phyloP scores from a whole-genome alignment of 2,113 vertebrate genomes.

The Microcebus tavaratra region DNA sequence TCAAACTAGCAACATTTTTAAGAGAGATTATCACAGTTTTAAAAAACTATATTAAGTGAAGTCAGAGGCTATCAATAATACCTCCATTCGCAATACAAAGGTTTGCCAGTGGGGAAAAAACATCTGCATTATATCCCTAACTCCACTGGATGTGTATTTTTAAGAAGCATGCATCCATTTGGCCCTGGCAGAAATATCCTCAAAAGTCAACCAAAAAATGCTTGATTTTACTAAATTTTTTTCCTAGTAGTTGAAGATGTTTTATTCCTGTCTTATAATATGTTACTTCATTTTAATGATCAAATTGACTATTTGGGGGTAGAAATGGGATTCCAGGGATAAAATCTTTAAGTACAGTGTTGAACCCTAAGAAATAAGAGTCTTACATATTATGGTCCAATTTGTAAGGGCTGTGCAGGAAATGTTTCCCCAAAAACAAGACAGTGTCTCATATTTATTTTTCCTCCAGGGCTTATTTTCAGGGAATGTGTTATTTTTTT shows the following conservation, averaged over 20 bases:
- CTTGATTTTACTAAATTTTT: neutral
- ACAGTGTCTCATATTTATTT: too few species aligned
- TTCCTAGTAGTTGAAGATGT: neutral
- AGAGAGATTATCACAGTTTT: neutral
- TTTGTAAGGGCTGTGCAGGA: neutral
- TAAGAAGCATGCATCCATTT: neutral
- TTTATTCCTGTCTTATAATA: neutral
- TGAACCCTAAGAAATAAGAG: neutral
- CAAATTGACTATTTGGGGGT: neutral
- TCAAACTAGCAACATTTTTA: neutral
- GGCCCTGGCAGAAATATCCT: neutral
- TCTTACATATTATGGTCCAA: neutral
- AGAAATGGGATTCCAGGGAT: neutral
- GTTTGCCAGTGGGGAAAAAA: neutral
- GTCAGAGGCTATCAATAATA: neutral
- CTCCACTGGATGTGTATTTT: neutral
- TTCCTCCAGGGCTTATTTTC: too few species aligned
- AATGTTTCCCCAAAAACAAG: neutral
- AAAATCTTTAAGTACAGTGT: neutral
- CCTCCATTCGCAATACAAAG: neutral
- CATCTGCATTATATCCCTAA: neutral
- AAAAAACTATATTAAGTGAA: neutral
- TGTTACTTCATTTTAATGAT: neutral
- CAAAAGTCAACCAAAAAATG: constrained; percentile 3
- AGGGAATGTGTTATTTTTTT: too few species aligned